A percentile compares a stretch with the other conserved stretches of the same genome.
These are phyloP conservation scores for Cheumatopsyche charites DNA, from an alignment of 1,140 invertebrate species.

Conservation along the genomic window DNA sequence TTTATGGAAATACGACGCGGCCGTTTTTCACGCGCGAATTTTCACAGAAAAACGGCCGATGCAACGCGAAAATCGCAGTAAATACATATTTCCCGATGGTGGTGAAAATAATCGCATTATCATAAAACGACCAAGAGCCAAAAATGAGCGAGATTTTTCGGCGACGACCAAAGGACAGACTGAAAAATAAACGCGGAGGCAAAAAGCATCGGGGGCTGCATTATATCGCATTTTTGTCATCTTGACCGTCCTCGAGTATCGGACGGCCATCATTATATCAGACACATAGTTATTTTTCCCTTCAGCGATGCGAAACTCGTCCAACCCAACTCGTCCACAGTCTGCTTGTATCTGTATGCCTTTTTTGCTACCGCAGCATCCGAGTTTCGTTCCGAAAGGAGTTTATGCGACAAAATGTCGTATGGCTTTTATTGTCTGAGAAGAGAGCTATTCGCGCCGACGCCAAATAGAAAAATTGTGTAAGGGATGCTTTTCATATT, in stretches of 20 bases:
- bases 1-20: slow-evolving; percentile 14
- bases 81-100: no score
- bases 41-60: background rate
- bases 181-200: slow-evolving; percentile 31
- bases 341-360: no score
- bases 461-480: slow-evolving; percentile 5
- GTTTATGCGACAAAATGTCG: slow-evolving; percentile 4
- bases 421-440: slow-evolving; percentile 10
- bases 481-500: slow-evolving; percentile 2
- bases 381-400: slow-evolving; percentile 9
- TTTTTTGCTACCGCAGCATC: background rate
- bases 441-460: background rate
- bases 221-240: slow-evolving; percentile 49
- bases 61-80: background rate
- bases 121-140: no score
- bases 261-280: slow-evolving; percentile 41
- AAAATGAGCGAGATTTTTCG: slow-evolving; percentile 14
- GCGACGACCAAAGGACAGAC: slow-evolving; percentile 8
- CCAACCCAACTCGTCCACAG: slow-evolving; percentile 2
- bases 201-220: background rate
- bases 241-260: slow-evolving; percentile 23
- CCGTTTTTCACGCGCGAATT: slow-evolving; percentile 19
- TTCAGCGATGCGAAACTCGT: slow-evolving; percentile 33
- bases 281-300: slow-evolving; percentile 46
- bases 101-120: no score